A percentile compares a stretch with the other conserved stretches of the same genome.
Conservation (phyloP, 2,797 vertebrate genomes). For the Alectoris magna region DNA sequence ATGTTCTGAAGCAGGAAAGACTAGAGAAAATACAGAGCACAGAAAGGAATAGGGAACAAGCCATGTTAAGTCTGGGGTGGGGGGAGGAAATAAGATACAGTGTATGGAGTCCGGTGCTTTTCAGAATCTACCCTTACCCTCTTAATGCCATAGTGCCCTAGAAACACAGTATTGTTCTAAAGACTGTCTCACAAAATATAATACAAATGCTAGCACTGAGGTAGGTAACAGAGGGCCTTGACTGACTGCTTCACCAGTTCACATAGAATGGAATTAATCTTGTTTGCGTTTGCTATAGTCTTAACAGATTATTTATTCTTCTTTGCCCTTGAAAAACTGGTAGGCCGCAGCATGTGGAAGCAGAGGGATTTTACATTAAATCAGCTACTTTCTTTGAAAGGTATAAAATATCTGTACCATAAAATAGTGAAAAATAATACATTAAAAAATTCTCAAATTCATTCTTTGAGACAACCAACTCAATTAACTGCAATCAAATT, state of each 20-base stretch:
- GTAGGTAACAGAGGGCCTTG: background rate
- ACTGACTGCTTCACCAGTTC: background rate
- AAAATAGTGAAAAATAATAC: background rate
- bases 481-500: background rate
- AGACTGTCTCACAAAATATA: background rate
- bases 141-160: background rate
- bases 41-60: background rate
- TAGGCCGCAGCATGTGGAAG: rapidly evolving
- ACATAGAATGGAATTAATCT: background rate
- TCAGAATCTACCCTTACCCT: background rate
- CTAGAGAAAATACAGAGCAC: background rate
- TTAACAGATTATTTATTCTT: background rate
- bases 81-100: background rate
- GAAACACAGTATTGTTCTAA: background rate
- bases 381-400: background rate
- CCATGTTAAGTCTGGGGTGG: background rate
- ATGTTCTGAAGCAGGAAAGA: background rate
- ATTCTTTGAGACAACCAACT: background rate
- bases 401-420: background rate
- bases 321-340: background rate
- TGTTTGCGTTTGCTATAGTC: background rate
- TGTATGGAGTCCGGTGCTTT: background rate
- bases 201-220: background rate
- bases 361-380: background rate
- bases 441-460: background rate